Base-by-base conservation (phyloP, 2,113 vertebrate genomes). In the Pampusana beccarii region DNA sequence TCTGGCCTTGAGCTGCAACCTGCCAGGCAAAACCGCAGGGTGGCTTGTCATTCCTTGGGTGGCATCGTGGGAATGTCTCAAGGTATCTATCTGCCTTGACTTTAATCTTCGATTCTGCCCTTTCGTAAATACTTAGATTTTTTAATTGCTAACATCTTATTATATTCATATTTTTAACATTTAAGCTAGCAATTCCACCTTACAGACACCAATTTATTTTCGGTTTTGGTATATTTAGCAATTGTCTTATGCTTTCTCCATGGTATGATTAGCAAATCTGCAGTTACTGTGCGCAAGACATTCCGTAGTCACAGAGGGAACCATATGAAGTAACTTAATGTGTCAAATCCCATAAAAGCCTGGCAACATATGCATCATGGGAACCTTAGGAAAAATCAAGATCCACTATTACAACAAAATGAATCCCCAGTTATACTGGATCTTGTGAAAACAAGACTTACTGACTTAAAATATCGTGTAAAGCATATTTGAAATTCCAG, bases 1-100 rank as follows among this genome's bases (percentile, higher is more conserved):
- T 31, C 72, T 38, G 21, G 8, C 14, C 56, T 50, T 13, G 40
- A 54, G 65, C 50, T 36, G 64, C 36, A 46, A 40, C 13, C 29
- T 15, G n/a, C 64, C 36, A 46, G 48, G 48, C 50, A 62, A 34
- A 38, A 16, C 23, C 1, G 3, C 33, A 29, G 42, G 33, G 14
- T 2, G 40, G 5, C 64, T 40, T 24, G 2, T 19, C 0, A 0
- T 8, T 58, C 66, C 42, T 29, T 18, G 53, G 70, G 7, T 1
- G 18, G 38, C 7, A 0, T 4, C 0, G 0, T 0, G 8, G 58
- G 28, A 36, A 7, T 33, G 14, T 48, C 67, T 82, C 61, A 44
- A 46, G 50, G 16, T 38, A 34, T 42, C 65, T 56, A 2, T 33
- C 57, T 11, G 2, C 13, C 48, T 28, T 71, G 53, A 34, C 13